These are phyloP conservation scores for Mastigias papua DNA, from an alignment of 30 jellyfish, hydroid and myxozoan genomes.

Conservation along the genomic window DNA sequence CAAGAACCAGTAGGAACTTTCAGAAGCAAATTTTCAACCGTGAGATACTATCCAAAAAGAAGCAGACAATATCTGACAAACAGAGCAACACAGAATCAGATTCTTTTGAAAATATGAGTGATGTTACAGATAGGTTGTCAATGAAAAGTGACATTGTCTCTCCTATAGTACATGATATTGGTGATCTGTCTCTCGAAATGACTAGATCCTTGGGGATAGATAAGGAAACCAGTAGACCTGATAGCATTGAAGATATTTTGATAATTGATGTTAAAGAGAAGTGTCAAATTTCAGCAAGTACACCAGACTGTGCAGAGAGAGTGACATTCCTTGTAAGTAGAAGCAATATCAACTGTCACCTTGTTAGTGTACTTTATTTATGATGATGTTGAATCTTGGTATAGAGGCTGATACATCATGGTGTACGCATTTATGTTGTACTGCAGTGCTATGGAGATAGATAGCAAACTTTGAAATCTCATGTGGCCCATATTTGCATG, in stretches of 20 bases:
- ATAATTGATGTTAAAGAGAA: neutral
- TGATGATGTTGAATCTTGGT: no score
- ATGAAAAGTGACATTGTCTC: neutral
- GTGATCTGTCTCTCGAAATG: neutral
- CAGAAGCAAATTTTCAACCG: conserved; percentile 3
- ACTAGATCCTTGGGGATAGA: neutral
- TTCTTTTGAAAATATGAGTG: neutral
- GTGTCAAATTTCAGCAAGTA: neutral
- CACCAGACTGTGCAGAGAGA: neutral
- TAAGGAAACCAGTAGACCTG: neutral
- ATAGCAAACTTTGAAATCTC: no score
- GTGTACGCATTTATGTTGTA: no score
- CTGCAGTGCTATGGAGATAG: no score
- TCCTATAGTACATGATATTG: neutral
- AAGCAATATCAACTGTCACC: no score
- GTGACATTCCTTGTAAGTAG: conserved; percentile 5
- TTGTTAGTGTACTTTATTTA: no score
- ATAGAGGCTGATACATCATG: no score
- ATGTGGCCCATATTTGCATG: no score
- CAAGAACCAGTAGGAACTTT: neutral
- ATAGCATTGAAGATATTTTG: neutral
- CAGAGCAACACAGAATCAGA: neutral
- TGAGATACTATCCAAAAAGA: neutral
- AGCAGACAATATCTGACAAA: neutral
- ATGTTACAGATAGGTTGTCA: neutral